Evolutionary conservation across 2,797 vertebrate species (phyloP).

Genomic region (Neoniphon sammara): DNA sequence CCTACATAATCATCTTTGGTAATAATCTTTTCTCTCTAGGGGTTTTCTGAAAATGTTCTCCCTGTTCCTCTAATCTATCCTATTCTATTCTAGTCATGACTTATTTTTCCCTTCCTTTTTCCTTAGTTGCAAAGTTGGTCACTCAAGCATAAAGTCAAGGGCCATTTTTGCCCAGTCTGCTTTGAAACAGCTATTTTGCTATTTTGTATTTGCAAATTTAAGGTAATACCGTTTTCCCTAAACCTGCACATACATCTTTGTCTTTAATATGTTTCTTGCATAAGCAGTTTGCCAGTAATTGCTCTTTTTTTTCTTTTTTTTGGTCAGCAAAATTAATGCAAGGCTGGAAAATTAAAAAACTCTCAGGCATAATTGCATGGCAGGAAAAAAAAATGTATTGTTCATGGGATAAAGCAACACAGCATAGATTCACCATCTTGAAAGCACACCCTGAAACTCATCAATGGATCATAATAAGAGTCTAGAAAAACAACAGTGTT

Average conservation of each 20-base stretch:
- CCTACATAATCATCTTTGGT: conserved; percentile 10
- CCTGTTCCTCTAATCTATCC: not conserved
- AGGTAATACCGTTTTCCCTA: not conserved
- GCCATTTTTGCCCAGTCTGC: too few relatives aligned
- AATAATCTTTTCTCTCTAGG: conserved; percentile 6
- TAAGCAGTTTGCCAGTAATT: conserved; percentile 13
- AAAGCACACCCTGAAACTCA: not conserved
- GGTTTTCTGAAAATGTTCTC: not conserved
- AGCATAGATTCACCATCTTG: not conserved
- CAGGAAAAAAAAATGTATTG: not conserved
- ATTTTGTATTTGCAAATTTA: conserved; percentile 1
- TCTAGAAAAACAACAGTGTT: not conserved
- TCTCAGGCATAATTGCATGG: conserved; percentile 5
- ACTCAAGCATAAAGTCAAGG: too few relatives aligned
- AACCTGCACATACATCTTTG: not conserved
- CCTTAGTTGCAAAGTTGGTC: too few relatives aligned
- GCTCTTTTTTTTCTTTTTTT: not conserved
- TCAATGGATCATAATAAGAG: too few relatives aligned
- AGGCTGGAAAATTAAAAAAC: not conserved
- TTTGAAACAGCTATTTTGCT: not conserved
- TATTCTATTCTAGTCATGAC: too few relatives aligned
- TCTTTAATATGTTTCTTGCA: not conserved
- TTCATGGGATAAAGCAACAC: conserved; percentile 1
- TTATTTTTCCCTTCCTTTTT: too few relatives aligned
- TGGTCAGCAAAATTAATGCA: conserved; percentile 15